Conservation (phyloP, 2,113 vertebrate genomes). For the Seriola rivoliana region DNA sequence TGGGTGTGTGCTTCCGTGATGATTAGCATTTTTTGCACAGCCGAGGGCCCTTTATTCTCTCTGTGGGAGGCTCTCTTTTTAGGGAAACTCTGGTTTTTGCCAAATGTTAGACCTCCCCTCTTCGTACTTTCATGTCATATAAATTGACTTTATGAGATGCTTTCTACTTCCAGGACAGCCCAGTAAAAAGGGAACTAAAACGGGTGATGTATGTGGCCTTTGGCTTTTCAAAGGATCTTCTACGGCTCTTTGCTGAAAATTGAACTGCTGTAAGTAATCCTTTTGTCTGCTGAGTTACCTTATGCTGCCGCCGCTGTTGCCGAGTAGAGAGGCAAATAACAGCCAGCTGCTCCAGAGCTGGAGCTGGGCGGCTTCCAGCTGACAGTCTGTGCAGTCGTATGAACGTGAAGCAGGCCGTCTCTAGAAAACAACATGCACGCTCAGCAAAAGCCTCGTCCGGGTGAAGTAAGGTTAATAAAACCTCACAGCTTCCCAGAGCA, state of each 20-base stretch:
- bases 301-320: slow-evolving; percentile 34
- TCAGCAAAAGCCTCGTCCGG: slow-evolving; percentile 41
- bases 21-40: slow-evolving; percentile 49
- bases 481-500: slow-evolving; percentile 25
- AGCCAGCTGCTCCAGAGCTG: slow-evolving; percentile 60
- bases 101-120: slow-evolving; percentile 10
- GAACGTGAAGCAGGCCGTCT: slow-evolving; percentile 41
- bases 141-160: slow-evolving; percentile 60
- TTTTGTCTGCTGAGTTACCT: slow-evolving; percentile 42
- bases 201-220: slow-evolving; percentile 41
- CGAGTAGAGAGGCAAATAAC: slow-evolving; percentile 25
- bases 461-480: slow-evolving; percentile 56
- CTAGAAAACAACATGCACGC: slow-evolving; percentile 40
- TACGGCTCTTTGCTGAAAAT: slow-evolving; percentile 21
- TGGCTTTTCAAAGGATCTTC: slow-evolving; percentile 34
- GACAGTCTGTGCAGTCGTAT: slow-evolving; percentile 27
- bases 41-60: slow-evolving; percentile 27
- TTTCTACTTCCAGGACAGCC: slow-evolving; percentile 43
- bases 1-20: neutral
- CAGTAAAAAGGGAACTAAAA: slow-evolving; percentile 59
- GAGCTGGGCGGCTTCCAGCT: slow-evolving; percentile 36
- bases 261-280: slow-evolving; percentile 28
- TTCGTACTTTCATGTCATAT: slow-evolving; percentile 53
- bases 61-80: slow-evolving; percentile 33
- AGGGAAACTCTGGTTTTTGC: slow-evolving; percentile 10